Evolutionary conservation across 2,113 vertebrate genomes (phyloP).

Genomic region (Lasiurus borealis): DNA sequence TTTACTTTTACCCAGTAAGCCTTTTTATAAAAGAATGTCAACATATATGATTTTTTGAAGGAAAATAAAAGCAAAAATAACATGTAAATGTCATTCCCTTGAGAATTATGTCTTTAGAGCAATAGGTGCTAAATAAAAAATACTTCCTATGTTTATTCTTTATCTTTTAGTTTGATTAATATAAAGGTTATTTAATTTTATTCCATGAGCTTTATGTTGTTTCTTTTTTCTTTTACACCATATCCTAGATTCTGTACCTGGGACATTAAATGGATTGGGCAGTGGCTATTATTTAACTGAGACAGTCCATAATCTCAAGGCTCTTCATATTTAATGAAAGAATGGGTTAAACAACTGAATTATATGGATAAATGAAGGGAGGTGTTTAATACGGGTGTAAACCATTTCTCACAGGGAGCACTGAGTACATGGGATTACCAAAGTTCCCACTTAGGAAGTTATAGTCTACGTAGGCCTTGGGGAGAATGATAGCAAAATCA

Average conservation of each 20-base stretch:
- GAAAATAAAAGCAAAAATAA: neutral
- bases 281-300: neutral
- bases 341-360: neutral
- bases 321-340: neutral
- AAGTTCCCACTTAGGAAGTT: neutral
- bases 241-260: neutral
- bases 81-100: neutral
- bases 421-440: neutral
- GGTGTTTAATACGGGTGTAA: neutral
- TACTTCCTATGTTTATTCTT: neutral
- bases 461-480: neutral
- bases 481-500: neutral
- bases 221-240: neutral
- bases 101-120: neutral
- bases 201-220: neutral
- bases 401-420: neutral
- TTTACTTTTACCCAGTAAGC: neutral
- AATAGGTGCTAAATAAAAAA: neutral
- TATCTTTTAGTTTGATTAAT: neutral
- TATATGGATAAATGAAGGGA: neutral
- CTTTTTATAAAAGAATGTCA: constrained; percentile 18
- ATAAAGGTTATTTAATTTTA: neutral
- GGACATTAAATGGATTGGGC: neutral
- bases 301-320: neutral
- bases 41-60: neutral